Evolutionary conservation across 2,113 vertebrate species (phyloP).

Genomic region (Clupea harengus): DNA sequence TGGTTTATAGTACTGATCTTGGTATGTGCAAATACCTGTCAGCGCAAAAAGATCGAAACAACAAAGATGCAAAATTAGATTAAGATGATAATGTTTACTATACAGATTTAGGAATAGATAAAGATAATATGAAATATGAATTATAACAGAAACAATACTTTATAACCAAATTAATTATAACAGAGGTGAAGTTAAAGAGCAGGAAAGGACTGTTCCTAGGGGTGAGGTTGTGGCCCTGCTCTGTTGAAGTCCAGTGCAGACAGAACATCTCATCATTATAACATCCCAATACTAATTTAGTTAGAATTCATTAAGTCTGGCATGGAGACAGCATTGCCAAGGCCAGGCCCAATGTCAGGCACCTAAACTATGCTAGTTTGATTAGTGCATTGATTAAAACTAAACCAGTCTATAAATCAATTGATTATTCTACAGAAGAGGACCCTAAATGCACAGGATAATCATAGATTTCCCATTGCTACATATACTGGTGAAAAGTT

Average conservation of each 20-base stretch:
- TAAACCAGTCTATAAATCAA: too few species aligned
- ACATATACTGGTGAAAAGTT: not conserved
- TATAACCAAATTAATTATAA: too few species aligned
- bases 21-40: constrained; percentile 42
- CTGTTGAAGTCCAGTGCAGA: not conserved
- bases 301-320: not conserved
- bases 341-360: too few species aligned
- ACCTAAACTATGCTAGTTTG: too few species aligned
- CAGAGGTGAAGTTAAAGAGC: not conserved
- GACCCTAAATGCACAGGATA: not conserved
- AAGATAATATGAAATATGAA: too few species aligned
- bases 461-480: too few species aligned
- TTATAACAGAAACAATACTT: too few species aligned
- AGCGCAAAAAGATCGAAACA: not conserved
- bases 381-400: too few species aligned
- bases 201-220: not conserved
- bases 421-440: not conserved
- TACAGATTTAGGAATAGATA: too few species aligned
- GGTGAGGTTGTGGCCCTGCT: not conserved
- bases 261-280: not conserved
- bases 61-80: not conserved
- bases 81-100: too few species aligned
- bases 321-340: not conserved
- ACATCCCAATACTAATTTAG: not conserved
- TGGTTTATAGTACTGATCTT: constrained; percentile 37